Evolutionary conservation across 2,797 vertebrate species (phyloP), one percentile per base, ranked within the genome.

Genomic region (Lepidocolaptes lacrymiger): DNA sequence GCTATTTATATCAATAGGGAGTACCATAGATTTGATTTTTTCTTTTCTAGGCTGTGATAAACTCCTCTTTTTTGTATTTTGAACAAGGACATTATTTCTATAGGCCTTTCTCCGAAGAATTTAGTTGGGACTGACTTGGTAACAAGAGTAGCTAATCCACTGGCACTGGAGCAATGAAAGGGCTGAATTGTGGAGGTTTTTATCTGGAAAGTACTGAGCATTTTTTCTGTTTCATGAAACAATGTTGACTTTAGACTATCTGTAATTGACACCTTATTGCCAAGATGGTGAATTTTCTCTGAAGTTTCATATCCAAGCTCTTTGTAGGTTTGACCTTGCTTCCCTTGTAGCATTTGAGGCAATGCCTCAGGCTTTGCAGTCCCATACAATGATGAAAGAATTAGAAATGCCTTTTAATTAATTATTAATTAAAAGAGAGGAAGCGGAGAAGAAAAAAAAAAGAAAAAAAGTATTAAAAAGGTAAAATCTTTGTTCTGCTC

Each of bases 361-460:
- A 74, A 66, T 68, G 89, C 89, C 69, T 81, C 79, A 41, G 68
- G 54, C 72, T 85, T 88, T 94, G 72, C 72, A 93, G 68, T 71
- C 28, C 39, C 1, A 1, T 71, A 24, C 34, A 52, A 59, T 85
- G 68, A 88, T 68, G 77, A 95, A 95, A 91, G 84, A 77, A 16
- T 80, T 93, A 61, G 61, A 83, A 87, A 67, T 71, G 68, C 41
- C 61, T 93, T 96, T 92, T 91, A 68, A 93, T 95, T 80, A 80
- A 85, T 89, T 91, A 93, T 96, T 95, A 64, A 91, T 95, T 85
- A 79, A 85, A 80, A 74, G 6, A 10, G 21, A 80, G 54, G 64
- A 85, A 85, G 14, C 10, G 10, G 17, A 63, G 34, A 82, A 92
- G 21, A 49, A 49, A 43, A 74, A 85, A 32, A 63, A 56, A 51